Conservation (phyloP, 2,888 invertebrate genomes). For the Torymus aiolomorphi region DNA sequence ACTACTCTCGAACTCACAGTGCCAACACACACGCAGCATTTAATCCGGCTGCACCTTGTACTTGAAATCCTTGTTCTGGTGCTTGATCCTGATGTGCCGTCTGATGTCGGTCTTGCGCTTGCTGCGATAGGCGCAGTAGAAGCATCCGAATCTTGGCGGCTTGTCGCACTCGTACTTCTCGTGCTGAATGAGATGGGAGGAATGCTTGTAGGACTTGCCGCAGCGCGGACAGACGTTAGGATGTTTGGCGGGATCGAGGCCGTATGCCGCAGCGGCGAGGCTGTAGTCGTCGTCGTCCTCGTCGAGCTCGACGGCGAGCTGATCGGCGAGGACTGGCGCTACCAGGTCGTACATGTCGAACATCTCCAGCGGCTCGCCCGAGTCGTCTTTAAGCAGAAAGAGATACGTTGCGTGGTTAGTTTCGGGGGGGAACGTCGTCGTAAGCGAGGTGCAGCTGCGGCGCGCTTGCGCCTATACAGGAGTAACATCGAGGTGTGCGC, state of each 20-base stretch:
- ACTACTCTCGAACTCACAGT: not conserved
- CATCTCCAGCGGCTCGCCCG: conserved; percentile 27
- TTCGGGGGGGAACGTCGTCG: too few relatives aligned
- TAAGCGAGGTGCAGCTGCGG: too few relatives aligned
- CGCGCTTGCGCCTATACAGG: too few relatives aligned
- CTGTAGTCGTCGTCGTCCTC: conserved; percentile 25
- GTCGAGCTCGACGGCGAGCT: conserved; percentile 26
- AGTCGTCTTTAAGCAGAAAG: conserved; percentile 33
- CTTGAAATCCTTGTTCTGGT: conserved; percentile 50
- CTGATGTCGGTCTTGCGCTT: conserved; percentile 52
- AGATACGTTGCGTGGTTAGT: not conserved
- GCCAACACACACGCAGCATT: not conserved
- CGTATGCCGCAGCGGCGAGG: not conserved
- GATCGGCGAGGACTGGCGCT: conserved; percentile 32
- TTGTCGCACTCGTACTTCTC: conserved; percentile 71
- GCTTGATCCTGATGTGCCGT: conserved; percentile 43
- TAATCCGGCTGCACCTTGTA: conserved; percentile 40
- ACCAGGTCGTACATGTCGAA: conserved; percentile 51
- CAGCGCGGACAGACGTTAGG: conserved; percentile 54
- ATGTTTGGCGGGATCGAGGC: conserved; percentile 10
- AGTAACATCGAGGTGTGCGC: too few relatives aligned
- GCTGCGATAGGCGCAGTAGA: conserved; percentile 66
- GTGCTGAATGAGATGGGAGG: conserved; percentile 66
- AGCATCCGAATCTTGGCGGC: conserved; percentile 71
- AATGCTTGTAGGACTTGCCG: conserved; percentile 54